phyloP scores from a whole-genome alignment of 2,888 invertebrate species.

The Nematopogon swammerdamellus region DNA sequence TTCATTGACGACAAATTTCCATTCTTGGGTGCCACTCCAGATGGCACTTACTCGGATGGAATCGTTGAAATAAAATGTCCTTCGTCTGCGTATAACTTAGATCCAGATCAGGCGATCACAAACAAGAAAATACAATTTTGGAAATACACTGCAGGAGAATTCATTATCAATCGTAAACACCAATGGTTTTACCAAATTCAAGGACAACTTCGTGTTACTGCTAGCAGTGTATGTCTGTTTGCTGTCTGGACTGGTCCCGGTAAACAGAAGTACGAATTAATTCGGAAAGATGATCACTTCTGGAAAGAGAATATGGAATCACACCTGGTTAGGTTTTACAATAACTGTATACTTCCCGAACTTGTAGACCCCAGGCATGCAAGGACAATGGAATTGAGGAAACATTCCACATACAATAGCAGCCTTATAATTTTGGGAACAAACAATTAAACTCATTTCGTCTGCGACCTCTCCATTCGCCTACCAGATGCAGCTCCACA shows the following conservation, averaged over 20 bases:
- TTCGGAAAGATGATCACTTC: conserved; percentile 1
- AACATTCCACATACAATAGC: too few species aligned
- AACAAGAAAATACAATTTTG: neutral
- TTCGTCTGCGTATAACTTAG: neutral
- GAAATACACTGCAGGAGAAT: neutral
- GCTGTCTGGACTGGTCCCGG: conserved; percentile 1
- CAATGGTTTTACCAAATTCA: conserved; percentile 1
- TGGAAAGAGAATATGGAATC: conserved; percentile 2
- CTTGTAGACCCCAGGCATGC: neutral
- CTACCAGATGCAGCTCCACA: too few species aligned
- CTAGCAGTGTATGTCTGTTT: neutral
- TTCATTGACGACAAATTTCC: neutral
- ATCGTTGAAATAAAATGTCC: conserved; percentile 2
- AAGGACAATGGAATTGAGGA: too few species aligned
- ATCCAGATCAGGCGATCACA: conserved; percentile 1
- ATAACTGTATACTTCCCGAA: conserved; percentile 4
- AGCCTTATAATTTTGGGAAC: too few species aligned
- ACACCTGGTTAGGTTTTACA: conserved; percentile 1
- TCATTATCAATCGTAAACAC: neutral
- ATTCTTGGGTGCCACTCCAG: conserved; percentile 1
- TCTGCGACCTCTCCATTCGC: neutral
- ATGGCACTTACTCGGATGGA: neutral
- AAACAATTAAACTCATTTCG: too few species aligned
- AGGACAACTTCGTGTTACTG: conserved; percentile 3
- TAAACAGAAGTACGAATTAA: conserved; percentile 3